These are phyloP conservation scores for Sarcophaga bullata DNA, from an alignment of 1,140 invertebrate species.

Conservation along the genomic window DNA sequence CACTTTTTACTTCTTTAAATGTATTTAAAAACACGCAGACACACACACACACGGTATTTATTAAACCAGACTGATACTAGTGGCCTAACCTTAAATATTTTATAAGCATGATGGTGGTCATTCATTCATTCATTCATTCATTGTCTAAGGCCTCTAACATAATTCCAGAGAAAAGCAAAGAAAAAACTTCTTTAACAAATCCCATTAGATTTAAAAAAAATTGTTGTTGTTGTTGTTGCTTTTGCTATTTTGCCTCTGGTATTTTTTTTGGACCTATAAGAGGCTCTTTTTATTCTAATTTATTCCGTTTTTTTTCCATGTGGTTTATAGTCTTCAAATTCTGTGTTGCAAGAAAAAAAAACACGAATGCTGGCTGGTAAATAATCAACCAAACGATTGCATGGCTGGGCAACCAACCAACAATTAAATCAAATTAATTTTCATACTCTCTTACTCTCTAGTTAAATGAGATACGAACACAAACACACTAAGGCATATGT, in stretches of 20 bases:
- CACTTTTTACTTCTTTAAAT: no score
- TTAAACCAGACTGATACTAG: no score
- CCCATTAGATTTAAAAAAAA: neutral
- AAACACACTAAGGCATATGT: no score
- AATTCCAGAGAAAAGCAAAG: neutral
- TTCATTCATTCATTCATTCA: no score
- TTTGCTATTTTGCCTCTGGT: neutral
- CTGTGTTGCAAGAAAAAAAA: no score
- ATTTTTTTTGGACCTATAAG: neutral
- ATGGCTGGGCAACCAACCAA: neutral
- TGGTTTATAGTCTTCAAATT: no score
- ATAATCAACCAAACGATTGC: no score
- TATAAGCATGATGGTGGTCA: neutral
- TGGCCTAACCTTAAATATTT: neutral
- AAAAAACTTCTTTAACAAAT: neutral
- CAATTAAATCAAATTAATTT: conserved; percentile 37
- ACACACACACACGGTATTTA: no score
- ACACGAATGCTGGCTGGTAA: no score
- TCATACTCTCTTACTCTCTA: neutral
- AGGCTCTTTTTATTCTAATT: neutral
- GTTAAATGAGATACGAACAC: no score
- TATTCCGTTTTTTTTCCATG: no score
- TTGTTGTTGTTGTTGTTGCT: neutral
- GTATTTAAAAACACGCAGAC: no score
- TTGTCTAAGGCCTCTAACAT: neutral